A percentile compares a stretch with the other conserved stretches of the same genome.
phyloP scores from a whole-genome alignment of 2,797 vertebrate genomes.

The Chiloscyllium punctatum region DNA sequence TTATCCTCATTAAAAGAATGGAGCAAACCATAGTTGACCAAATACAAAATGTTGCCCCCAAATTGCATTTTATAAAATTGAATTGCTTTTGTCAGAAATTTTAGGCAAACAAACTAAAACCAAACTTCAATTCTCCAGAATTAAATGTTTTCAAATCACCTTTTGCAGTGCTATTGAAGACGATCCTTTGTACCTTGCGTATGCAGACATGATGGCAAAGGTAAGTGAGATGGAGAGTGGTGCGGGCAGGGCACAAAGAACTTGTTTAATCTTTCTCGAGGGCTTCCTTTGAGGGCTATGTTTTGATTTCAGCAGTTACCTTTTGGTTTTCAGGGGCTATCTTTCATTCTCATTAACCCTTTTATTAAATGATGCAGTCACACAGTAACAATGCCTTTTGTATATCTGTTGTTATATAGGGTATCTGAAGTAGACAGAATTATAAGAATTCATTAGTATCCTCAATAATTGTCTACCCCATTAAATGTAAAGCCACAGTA shows the following conservation, averaged over 20 bases:
- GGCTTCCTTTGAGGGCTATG: too few relatives aligned
- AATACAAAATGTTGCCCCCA: background rate
- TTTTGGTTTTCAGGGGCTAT: too few relatives aligned
- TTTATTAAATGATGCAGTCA: too few relatives aligned
- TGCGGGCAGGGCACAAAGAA: background rate
- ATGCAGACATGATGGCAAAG: conserved; percentile 99
- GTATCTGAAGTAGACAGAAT: too few relatives aligned
- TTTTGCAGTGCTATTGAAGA: conserved; percentile 77
- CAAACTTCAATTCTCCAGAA: background rate
- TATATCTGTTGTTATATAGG: too few relatives aligned
- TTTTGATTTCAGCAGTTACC: too few relatives aligned
- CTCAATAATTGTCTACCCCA: too few relatives aligned
- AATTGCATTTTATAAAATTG: background rate
- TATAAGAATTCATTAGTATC: too few relatives aligned
- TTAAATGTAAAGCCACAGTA: too few relatives aligned
- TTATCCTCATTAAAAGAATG: background rate
- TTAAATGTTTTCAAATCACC: background rate
- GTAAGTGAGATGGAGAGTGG: conserved; percentile 55
- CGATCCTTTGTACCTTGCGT: conserved; percentile 90
- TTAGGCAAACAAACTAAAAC: background rate
- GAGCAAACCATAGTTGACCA: background rate
- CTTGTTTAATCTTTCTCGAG: too few relatives aligned
- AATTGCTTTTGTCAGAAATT: background rate
- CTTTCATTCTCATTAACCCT: too few relatives aligned
- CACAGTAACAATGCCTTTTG: too few relatives aligned